Evolutionary conservation across 1,140 invertebrate genomes (phyloP).

Genomic region (Magallana gigas): DNA sequence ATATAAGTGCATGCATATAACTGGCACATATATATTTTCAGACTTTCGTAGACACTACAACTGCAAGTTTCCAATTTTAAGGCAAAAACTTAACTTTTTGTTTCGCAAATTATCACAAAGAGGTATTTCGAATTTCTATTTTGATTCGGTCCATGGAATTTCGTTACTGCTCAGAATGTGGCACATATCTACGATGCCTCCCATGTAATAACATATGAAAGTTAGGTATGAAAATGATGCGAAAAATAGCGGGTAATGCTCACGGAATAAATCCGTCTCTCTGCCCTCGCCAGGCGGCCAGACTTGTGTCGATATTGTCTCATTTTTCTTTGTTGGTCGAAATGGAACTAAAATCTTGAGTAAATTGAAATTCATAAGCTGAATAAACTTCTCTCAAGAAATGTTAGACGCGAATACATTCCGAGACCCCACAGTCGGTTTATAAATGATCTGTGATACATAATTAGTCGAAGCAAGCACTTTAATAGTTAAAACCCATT

Average conservation of each 20-base stretch:
- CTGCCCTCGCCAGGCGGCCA: not conserved
- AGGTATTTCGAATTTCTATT: too few relatives aligned
- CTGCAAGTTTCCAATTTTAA: too few relatives aligned
- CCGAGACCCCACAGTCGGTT: slow-evolving; percentile 10
- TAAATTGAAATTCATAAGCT: slow-evolving; percentile 14
- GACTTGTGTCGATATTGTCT: not conserved
- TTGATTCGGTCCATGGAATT: not conserved
- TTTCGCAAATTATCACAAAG: too few relatives aligned
- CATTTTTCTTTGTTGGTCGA: not conserved
- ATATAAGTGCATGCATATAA: too few relatives aligned
- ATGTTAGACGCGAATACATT: not conserved
- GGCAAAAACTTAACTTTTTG: too few relatives aligned
- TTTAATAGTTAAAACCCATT: slow-evolving; percentile 16
- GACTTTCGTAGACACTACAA: too few relatives aligned
- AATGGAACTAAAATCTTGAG: not conserved
- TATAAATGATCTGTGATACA: slow-evolving; percentile 11
- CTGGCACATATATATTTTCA: too few relatives aligned
- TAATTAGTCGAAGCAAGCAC: slow-evolving; percentile 20
- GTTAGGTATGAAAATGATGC: not conserved
- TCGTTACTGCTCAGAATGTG: not conserved
- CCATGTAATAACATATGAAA: slow-evolving; percentile 15
- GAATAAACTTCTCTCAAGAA: not conserved
- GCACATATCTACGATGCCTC: not conserved
- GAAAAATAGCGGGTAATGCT: not conserved
- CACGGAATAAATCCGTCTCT: not conserved